Evolutionary conservation across 2,113 vertebrate species (phyloP), one percentile per base, ranked within the genome.

Genomic region (Percopsis transmontana): DNA sequence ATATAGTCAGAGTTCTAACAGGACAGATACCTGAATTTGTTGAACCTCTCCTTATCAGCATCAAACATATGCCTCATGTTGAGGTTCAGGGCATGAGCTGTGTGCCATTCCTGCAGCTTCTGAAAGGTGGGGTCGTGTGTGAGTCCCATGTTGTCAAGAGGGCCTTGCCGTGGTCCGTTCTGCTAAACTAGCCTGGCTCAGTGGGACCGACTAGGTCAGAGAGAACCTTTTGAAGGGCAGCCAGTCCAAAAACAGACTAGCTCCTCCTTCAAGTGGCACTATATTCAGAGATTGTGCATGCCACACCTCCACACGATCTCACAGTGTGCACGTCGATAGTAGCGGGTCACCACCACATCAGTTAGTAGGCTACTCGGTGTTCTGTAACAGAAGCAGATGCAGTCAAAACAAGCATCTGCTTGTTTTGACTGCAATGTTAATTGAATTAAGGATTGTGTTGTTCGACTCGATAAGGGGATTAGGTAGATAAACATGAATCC

Each of bases 1-100:
- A 48, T 18, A 48, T 19, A 16, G 15, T n/a, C 15, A 2, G n/a
- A 10, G 16, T 63, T 18, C 23, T 0, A 14, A 14, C 1, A 33
- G 2, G 16, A 73, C 9, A 6, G 21, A 77, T 85, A 98, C 96
- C 95, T 97, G 88, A 97, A 88, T 47, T 91, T 94, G 74, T 68
- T 87, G 91, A 97, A 97, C 27, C 96, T 91, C 3, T 94, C 92
- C 78, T 91, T 91, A 67, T 97, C 94, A 4, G 81, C 68, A 3
- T 95, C 91, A 76, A 98, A 98, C 84, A 97, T 92, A 64, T 91
- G 79, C 80, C 96, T 93, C 86, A 98, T 81, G 75, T 93, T 94
- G 74, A 98, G 93, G 45, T 82, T 87, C 54, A 90, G 64, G 44
- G 83, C 79, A 41, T 95, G 91, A 59, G 90, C 88, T 38, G 85